A percentile compares a stretch with the other conserved stretches of the same genome.
These are phyloP conservation scores for Saccostrea echinata DNA, from an alignment of 1,140 invertebrate species.

Conservation along the genomic window DNA sequence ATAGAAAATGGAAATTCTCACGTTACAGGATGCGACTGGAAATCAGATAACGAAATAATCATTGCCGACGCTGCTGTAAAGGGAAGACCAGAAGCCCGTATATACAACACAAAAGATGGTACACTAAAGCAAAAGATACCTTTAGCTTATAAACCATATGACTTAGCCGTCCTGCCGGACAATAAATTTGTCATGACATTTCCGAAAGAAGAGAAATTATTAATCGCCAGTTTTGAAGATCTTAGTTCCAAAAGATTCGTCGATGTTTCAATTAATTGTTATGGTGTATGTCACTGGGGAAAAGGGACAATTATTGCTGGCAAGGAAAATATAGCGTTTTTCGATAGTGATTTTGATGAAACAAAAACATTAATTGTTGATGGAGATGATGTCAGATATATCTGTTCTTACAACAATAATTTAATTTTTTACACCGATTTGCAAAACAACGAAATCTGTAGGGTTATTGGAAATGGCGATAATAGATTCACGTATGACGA, in stretches of 20 bases:
- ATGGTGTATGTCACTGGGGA: background rate
- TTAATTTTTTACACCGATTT: constrained; percentile 2
- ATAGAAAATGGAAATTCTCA: background rate
- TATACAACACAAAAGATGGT: background rate
- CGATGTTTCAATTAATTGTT: background rate
- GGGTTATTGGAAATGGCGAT: background rate
- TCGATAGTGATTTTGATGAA: background rate
- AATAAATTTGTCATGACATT: background rate
- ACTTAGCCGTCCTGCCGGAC: background rate
- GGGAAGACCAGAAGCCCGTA: background rate
- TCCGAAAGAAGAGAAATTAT: background rate
- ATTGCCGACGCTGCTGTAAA: background rate
- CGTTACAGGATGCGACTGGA: background rate
- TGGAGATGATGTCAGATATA: background rate
- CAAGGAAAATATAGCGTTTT: background rate
- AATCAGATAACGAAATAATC: background rate
- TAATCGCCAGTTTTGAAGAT: background rate
- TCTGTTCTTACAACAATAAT: background rate
- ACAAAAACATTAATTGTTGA: background rate
- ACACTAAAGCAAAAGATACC: background rate
- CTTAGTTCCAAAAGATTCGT: background rate
- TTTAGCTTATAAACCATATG: background rate
- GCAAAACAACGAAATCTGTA: background rate
- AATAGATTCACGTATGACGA: background rate
- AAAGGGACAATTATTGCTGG: background rate